phyloP scores from a whole-genome alignment of 2,113 vertebrate genomes.

The Engraulis encrasicolus region DNA sequence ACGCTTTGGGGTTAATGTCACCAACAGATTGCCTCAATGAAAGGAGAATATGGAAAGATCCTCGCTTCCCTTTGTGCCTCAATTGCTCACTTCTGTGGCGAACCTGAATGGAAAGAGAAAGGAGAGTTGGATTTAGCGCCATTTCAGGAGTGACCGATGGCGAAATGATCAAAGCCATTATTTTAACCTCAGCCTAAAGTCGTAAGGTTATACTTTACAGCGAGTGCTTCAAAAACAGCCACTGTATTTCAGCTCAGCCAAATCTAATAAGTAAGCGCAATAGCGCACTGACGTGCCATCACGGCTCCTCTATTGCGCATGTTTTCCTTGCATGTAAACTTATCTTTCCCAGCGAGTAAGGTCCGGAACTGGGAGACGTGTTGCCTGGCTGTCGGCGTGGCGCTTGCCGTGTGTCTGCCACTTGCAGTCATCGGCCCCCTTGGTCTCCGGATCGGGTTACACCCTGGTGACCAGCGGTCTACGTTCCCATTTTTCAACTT shows the following conservation, averaged over 20 bases:
- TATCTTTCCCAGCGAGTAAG: constrained; percentile 63
- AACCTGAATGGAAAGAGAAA: constrained; percentile 72
- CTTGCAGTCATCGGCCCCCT: constrained; percentile 61
- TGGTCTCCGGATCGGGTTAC: constrained; percentile 67
- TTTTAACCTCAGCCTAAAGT: neutral
- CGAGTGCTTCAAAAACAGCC: neutral
- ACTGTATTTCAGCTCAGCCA: neutral
- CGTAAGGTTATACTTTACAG: neutral
- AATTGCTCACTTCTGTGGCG: constrained; percentile 76
- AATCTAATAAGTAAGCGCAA: neutral
- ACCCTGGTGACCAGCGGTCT: constrained; percentile 60
- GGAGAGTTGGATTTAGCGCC: constrained; percentile 50
- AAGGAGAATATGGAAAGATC: constrained; percentile 83
- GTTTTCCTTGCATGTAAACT: constrained; percentile 66
- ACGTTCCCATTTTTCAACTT: constrained; percentile 61
- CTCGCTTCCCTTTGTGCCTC: constrained; percentile 80
- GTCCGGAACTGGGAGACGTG: constrained; percentile 54
- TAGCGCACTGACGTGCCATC: neutral
- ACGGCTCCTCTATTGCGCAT: constrained; percentile 39
- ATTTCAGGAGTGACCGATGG: constrained; percentile 24
- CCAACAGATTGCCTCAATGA: constrained; percentile 80
- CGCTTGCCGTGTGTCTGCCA: constrained; percentile 70
- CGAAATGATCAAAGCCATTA: constrained; percentile 22
- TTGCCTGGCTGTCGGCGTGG: constrained; percentile 56
- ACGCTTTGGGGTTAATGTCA: constrained; percentile 84